phyloP scores from a whole-genome alignment of 2,113 vertebrate genomes.

The Tragelaphus scriptus region DNA sequence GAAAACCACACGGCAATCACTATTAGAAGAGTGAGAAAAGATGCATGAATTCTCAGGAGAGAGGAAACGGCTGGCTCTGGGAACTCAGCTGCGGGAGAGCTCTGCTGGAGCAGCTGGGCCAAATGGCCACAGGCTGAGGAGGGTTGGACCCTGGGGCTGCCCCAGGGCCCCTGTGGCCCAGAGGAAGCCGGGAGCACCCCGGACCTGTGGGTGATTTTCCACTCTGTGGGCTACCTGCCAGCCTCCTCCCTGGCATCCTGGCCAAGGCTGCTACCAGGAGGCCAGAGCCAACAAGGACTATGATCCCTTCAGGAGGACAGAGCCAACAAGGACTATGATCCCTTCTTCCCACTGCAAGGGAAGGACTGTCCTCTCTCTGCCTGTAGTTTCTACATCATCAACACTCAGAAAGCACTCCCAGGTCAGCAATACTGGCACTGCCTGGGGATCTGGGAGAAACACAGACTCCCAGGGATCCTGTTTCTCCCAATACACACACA shows the following conservation, averaged over 20 bases:
- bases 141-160: not conserved
- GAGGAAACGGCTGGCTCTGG: not conserved
- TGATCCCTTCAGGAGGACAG: not conserved
- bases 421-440: not conserved
- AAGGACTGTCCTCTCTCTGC: not conserved
- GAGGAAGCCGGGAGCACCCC: not conserved
- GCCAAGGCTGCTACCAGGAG: not conserved
- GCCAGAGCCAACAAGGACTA: not conserved
- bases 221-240: constrained; percentile 47
- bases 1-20: not conserved
- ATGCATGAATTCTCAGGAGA: not conserved
- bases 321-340: not conserved
- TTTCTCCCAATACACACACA: not conserved
- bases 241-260: not conserved
- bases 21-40: not conserved
- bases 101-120: not conserved
- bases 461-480: not conserved
- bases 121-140: not conserved
- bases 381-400: not conserved
- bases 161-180: not conserved
- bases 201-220: constrained; percentile 57
- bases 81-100: not conserved
- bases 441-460: not conserved
- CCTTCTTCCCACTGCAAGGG: not conserved
- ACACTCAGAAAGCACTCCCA: not conserved